Evolutionary conservation across 1,140 invertebrate genomes (phyloP).

Genomic region (Heterodera carotae): DNA sequence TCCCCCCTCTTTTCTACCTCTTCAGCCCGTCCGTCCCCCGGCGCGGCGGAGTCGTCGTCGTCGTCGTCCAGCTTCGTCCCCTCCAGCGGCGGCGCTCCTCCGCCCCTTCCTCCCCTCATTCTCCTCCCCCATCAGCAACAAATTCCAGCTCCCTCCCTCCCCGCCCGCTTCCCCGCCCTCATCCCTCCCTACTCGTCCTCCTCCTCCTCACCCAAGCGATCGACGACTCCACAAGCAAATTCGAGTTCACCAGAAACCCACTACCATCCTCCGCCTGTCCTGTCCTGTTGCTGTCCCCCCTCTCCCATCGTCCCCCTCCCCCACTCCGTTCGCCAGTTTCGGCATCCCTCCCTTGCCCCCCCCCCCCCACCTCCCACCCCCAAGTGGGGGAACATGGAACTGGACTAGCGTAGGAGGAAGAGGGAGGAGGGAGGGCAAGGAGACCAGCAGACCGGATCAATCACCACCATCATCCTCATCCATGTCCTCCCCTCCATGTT

Average conservation of each 20-base stretch:
- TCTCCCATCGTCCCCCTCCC: neutral
- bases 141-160: neutral
- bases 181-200: neutral
- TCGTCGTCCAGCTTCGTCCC: neutral
- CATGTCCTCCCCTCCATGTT: neutral
- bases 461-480: neutral
- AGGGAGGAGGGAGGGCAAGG: neutral
- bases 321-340: slow-evolving; percentile 3
- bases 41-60: neutral
- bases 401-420: slow-evolving; percentile 5
- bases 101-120: neutral
- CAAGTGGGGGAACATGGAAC: neutral
- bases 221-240: slow-evolving; percentile 1
- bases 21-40: too few relatives aligned
- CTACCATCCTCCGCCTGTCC: neutral
- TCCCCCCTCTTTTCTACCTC: neutral
- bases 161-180: too few relatives aligned
- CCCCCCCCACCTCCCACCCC: neutral
- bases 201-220: neutral
- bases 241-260: neutral
- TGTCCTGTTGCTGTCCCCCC: neutral
- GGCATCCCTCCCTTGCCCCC: neutral
- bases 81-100: too few relatives aligned
- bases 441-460: slow-evolving; percentile 10
- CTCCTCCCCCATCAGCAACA: neutral